Conservation (phyloP, 1,140 invertebrate species). For the Nylanderia fulva region DNA sequence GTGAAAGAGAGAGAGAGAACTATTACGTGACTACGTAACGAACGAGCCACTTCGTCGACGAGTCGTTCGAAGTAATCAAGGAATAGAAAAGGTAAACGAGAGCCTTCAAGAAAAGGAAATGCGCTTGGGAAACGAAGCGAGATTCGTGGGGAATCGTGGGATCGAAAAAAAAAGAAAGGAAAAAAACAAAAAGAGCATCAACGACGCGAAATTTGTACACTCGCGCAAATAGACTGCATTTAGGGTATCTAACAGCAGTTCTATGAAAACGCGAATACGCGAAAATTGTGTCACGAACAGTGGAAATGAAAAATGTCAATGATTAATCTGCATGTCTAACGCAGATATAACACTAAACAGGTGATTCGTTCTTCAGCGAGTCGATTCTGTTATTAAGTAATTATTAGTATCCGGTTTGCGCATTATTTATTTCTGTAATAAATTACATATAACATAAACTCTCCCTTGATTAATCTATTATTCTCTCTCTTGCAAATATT, state of each 20-base stretch:
- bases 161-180: neutral
- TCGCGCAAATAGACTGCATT: constrained; percentile 1
- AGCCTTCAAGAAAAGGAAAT: constrained; percentile 15
- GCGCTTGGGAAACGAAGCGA: neutral
- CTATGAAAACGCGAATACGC: neutral
- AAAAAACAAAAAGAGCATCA: neutral
- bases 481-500: neutral
- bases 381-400: neutral
- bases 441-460: no score
- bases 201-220: constrained; percentile 35
- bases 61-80: constrained; percentile 48
- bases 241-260: neutral
- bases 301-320: neutral
- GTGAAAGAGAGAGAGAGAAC: neutral
- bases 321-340: neutral
- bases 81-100: constrained; percentile 44
- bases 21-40: constrained; percentile 49
- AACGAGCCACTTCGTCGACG: constrained; percentile 6
- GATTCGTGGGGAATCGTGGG: neutral
- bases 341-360: neutral
- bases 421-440: neutral
- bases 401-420: neutral
- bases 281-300: neutral
- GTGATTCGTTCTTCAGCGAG: neutral
- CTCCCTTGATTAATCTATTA: no score